Conservation (phyloP, 2,113 vertebrate species). For the Calonectris borealis region DNA sequence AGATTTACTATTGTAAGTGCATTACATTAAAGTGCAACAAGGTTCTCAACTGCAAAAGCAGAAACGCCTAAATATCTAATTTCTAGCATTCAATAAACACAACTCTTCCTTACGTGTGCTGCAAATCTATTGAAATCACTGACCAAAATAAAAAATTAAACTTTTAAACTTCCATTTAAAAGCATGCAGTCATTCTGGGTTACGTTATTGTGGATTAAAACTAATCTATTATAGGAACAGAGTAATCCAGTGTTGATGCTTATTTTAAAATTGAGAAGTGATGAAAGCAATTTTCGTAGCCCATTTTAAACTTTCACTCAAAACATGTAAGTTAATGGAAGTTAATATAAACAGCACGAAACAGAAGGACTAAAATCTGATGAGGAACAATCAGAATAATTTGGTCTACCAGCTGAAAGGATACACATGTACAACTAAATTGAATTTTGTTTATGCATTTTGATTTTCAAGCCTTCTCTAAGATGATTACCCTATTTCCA, state of each 20-base stretch:
- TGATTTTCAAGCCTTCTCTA: constrained; percentile 56
- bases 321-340: constrained; percentile 77
- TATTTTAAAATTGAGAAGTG: constrained; percentile 71
- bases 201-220: constrained; percentile 72
- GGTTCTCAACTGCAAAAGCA: constrained; percentile 1
- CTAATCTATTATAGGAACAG: constrained; percentile 65
- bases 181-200: constrained; percentile 55
- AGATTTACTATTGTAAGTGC: neutral
- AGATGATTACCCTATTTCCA: constrained; percentile 30
- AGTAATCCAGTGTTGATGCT: constrained; percentile 61
- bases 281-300: constrained; percentile 72
- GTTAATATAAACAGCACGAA: constrained; percentile 73
- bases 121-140: constrained; percentile 44
- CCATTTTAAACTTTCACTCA: constrained; percentile 73
- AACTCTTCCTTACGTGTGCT: neutral
- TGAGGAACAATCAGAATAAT: constrained; percentile 63
- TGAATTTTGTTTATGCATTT: constrained; percentile 58
- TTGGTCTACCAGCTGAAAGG: constrained; percentile 53
- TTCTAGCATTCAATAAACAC: neutral
- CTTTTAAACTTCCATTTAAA: constrained; percentile 48
- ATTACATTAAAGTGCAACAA: neutral
- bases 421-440: constrained; percentile 56
- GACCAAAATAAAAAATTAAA: constrained; percentile 49
- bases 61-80: neutral
- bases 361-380: constrained; percentile 73